phyloP scores from a whole-genome alignment of 30 jellyfish, hydroid and myxozoan species.

The Haliclystus octoradiatus region DNA sequence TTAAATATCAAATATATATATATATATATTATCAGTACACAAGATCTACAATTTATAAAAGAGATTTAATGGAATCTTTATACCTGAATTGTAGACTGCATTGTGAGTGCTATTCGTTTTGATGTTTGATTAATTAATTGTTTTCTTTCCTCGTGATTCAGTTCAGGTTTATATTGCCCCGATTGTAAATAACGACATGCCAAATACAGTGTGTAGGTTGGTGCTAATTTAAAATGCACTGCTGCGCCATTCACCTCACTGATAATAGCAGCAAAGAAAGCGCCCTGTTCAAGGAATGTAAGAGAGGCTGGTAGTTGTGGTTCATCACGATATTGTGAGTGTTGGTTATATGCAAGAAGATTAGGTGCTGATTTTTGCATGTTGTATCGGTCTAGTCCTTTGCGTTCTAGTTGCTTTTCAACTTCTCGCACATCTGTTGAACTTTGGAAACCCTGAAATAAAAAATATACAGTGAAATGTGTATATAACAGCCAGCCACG shows the following conservation, averaged over 20 bases:
- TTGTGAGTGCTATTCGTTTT: conserved; percentile 60
- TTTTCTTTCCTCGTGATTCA: conserved; percentile 54
- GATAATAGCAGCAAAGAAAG: conserved; percentile 88
- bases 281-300: conserved; percentile 85
- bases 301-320: conserved; percentile 79
- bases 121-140: conserved; percentile 50
- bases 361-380: conserved; percentile 57
- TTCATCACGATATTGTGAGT: conserved; percentile 13
- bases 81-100: conserved; percentile 91
- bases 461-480: neutral
- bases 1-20: too few species aligned
- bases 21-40: too few species aligned
- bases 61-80: too few species aligned
- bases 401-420: conserved; percentile 12
- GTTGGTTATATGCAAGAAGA: conserved; percentile 6
- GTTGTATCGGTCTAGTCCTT: conserved; percentile 6
- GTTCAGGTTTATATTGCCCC: conserved; percentile 77
- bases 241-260: conserved; percentile 98
- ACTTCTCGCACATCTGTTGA: conserved; percentile 20
- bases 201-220: conserved; percentile 90
- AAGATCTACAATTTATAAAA: too few species aligned
- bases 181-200: conserved; percentile 84
- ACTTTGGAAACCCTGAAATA: conserved; percentile 26
- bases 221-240: conserved; percentile 94
- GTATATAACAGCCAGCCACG: too few species aligned